Percentiles rank a stretch among this genome's conserved stretches.
phyloP scores from a whole-genome alignment of 2,888 invertebrate genomes.

The Chalcosyrphus nemorum region DNA sequence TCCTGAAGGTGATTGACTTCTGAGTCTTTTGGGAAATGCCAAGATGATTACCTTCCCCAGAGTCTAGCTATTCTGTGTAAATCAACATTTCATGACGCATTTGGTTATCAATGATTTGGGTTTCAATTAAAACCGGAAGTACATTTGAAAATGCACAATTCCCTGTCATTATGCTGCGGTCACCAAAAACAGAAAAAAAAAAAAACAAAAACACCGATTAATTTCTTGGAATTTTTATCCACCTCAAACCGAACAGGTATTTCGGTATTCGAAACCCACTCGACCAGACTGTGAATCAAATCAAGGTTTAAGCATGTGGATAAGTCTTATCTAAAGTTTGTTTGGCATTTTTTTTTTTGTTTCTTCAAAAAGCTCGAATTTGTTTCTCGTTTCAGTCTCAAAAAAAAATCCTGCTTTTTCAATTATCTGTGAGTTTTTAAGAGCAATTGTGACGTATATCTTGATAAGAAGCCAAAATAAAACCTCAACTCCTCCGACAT shows the following conservation, averaged over 20 bases:
- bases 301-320: constrained; percentile 36
- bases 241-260: constrained; percentile 48
- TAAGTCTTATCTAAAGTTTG: constrained; percentile 51
- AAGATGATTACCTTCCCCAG: no score
- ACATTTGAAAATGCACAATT: not conserved
- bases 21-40: no score
- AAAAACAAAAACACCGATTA: constrained; percentile 30
- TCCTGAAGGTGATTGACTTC: no score
- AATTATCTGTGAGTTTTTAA: constrained; percentile 59
- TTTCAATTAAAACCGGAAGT: not conserved
- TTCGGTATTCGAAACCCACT: constrained; percentile 22
- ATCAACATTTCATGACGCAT: no score
- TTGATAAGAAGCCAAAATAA: constrained; percentile 32
- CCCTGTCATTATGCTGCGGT: not conserved
- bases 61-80: no score
- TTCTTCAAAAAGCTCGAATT: constrained; percentile 16
- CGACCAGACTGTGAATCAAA: constrained; percentile 55
- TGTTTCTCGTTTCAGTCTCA: constrained; percentile 29
- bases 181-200: constrained; percentile 5
- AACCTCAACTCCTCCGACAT: constrained; percentile 54
- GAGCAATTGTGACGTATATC: constrained; percentile 66
- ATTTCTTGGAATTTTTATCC: constrained; percentile 34
- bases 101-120: no score
- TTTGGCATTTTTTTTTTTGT: not conserved
- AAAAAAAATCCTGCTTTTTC: constrained; percentile 52